These are phyloP conservation scores for Agrypnia vestita DNA, from an alignment of 1,140 invertebrate species.

Conservation along the genomic window DNA sequence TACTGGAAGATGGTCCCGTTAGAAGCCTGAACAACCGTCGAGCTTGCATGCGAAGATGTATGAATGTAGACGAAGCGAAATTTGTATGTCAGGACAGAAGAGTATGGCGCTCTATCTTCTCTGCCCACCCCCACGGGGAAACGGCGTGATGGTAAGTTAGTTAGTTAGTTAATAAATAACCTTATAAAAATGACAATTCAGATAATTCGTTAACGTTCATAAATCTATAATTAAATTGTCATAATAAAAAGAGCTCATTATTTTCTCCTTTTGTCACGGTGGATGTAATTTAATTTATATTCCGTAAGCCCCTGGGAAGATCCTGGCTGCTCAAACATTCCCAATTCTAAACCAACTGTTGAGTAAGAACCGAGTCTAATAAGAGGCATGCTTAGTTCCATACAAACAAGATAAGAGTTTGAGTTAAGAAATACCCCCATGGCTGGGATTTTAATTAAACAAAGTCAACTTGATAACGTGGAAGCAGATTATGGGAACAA, in stretches of 20 bases:
- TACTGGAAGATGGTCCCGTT: too few species aligned
- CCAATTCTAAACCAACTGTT: conserved; percentile 35
- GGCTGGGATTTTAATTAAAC: conserved; percentile 43
- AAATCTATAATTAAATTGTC: too few species aligned
- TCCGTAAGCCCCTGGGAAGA: background rate
- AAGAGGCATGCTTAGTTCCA: conserved; percentile 19
- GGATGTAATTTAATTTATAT: conserved; percentile 11
- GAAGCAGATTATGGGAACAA: conserved; percentile 40
- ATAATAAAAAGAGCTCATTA: background rate
- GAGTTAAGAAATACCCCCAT: conserved; percentile 43
- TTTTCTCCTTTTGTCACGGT: conserved; percentile 13
- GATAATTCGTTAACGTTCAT: too few species aligned
- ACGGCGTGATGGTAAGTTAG: too few species aligned
- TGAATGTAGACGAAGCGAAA: too few species aligned
- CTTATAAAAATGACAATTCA: too few species aligned
- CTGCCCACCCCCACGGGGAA: too few species aligned
- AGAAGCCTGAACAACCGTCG: too few species aligned
- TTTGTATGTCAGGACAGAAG: too few species aligned
- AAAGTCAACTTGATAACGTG: conserved; percentile 46
- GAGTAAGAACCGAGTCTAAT: conserved; percentile 28
- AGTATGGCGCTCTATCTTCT: too few species aligned
- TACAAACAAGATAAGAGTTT: conserved; percentile 47
- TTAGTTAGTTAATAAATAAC: too few species aligned
- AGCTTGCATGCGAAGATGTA: too few species aligned
- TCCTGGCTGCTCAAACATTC: conserved; percentile 42